Base-by-base conservation (phyloP, 2,888 invertebrate genomes). In the Sarcophaga variegata region DNA sequence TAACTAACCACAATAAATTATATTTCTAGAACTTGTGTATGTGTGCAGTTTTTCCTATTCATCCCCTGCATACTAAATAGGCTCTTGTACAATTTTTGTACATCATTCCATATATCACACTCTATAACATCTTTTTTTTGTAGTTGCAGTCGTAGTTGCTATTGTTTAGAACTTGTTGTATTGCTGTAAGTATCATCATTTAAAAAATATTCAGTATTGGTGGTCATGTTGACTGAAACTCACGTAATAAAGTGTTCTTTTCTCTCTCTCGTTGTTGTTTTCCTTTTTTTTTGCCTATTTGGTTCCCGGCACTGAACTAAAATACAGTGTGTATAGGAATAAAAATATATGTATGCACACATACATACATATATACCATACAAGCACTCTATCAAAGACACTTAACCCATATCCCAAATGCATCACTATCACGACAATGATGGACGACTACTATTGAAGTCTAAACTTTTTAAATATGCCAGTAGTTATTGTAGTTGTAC, bases 371-470 rank as follows among this genome's bases (percentile, higher is more conserved):
- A 10, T 37, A 37, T 37, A 37, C 37, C 22, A 78, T 60, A 83
- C 75, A 74, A 22, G 47, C 81, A 47, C 64, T 75, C 64, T 60
- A 81, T 76, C 71, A 81, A 66, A 81, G 76, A 76, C 85, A 76
- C 81, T 85, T 85, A 85, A 85, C 85, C 85, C 76, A 85, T 67
- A 77, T 85, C 81, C 81, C 85, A 77, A 85, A 72, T 67, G 81
- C 71, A 85, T 81, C 81, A 81, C 76, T 85, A 85, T 85, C 81
- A 72, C 77, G 85, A 81, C 85, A 85, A 77, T 85, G 85, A 81
- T 81, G 81, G 60, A 85, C 81, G 81, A 85, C 85, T 85, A 77
- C 72, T 37, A 37, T 37, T 85, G 67, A 85, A 81, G 75, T 85
- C 62, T 72, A 85, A 85, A 85, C 71, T 81, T 85, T 85, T 85